Evolutionary conservation across 2,888 invertebrate genomes (phyloP).

Genomic region (Zygaena filipendulae): DNA sequence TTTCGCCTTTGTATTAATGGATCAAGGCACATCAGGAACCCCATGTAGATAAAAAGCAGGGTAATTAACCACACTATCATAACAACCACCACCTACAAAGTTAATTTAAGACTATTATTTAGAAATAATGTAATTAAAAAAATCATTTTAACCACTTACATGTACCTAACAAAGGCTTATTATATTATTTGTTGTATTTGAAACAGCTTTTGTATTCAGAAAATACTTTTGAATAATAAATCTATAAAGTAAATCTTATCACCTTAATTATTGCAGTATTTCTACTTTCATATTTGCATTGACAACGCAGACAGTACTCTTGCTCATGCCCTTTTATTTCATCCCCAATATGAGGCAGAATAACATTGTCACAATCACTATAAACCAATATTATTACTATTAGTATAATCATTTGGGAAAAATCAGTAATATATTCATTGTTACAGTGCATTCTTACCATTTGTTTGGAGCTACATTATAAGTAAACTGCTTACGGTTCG

Average conservation of each 20-base stretch:
- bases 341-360: conserved; percentile 73
- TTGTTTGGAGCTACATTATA: conserved; percentile 79
- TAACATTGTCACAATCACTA: conserved; percentile 84
- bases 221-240: too few species aligned
- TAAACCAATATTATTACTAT: too few species aligned
- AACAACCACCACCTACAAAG: conserved; percentile 89
- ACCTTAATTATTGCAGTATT: conserved; percentile 94
- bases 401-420: neutral
- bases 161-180: too few species aligned
- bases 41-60: conserved; percentile 91
- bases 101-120: neutral
- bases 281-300: conserved; percentile 91
- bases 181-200: too few species aligned
- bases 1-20: conserved; percentile 85
- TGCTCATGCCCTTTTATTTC: conserved; percentile 78
- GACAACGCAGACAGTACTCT: conserved; percentile 88
- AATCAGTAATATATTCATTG: conserved; percentile 1
- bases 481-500: conserved; percentile 74
- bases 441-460: conserved; percentile 63
- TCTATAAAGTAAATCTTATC: too few species aligned
- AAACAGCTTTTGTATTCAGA: too few species aligned
- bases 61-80: conserved; percentile 96
- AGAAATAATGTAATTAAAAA: neutral
- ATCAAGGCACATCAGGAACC: conserved; percentile 92
- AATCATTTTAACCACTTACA: conserved; percentile 9